These are phyloP conservation scores for Nannoperca obscura DNA, from an alignment of 2,797 vertebrate genomes.

Conservation along the genomic window DNA sequence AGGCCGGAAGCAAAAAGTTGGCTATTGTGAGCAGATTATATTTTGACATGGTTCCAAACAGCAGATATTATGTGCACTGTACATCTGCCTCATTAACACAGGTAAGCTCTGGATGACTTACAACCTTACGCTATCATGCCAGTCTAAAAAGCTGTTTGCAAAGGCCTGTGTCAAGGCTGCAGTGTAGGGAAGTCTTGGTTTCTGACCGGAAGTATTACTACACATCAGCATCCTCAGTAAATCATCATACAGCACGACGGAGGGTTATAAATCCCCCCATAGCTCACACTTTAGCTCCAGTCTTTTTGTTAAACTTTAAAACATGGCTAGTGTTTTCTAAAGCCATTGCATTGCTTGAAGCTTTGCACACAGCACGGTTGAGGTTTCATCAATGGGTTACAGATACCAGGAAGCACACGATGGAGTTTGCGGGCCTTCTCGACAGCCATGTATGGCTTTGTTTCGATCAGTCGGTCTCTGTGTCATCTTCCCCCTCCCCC, in stretches of 20 bases:
- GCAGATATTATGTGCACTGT: not conserved
- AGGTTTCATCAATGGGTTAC: not conserved
- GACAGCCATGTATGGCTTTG: slow-evolving; percentile 29
- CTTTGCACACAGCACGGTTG: not conserved
- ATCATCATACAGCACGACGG: not conserved
- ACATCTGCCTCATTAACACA: not conserved
- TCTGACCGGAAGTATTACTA: slow-evolving; percentile 38
- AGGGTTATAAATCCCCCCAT: not conserved
- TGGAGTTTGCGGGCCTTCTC: not conserved
- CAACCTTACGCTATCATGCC: not conserved
- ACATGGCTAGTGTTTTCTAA: not conserved
- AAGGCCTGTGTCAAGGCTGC: not conserved
- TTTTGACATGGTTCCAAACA: slow-evolving; percentile 17
- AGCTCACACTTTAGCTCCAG: not conserved
- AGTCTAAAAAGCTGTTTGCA: not conserved
- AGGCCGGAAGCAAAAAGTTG: not conserved
- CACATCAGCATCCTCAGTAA: not conserved
- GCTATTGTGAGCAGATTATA: not conserved
- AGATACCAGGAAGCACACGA: slow-evolving; percentile 23
- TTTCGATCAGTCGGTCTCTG: not conserved
- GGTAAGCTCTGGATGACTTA: not conserved
- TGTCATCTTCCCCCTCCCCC: not conserved
- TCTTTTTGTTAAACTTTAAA: not conserved
- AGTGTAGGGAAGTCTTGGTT: not conserved
- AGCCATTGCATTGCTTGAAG: not conserved